Conservation (phyloP, 2,888 invertebrate genomes). For the Scaptodrosophila latifasciaeformis region DNA sequence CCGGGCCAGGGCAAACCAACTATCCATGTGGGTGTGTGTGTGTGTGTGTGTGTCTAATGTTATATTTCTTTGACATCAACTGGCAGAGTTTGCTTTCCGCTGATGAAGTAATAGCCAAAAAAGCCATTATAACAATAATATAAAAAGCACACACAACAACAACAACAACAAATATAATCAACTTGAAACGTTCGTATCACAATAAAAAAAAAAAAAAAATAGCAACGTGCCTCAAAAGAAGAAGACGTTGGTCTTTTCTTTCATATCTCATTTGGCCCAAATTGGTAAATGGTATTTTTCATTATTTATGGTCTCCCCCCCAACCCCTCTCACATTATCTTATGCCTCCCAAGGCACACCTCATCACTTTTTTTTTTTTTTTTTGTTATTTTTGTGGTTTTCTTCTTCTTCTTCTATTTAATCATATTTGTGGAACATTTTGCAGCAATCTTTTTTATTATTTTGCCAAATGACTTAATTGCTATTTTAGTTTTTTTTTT, state of each 20-base stretch:
- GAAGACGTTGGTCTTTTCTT: too few relatives aligned
- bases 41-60: too few relatives aligned
- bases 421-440: constrained; percentile 28
- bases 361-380: too few relatives aligned
- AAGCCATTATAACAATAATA: constrained; percentile 3
- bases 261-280: constrained; percentile 51
- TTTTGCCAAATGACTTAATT: constrained; percentile 38
- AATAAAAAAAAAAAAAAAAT: too few relatives aligned
- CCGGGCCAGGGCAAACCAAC: too few relatives aligned
- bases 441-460: too few relatives aligned
- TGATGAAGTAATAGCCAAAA: constrained; percentile 58
- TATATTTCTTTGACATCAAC: constrained; percentile 8
- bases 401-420: constrained; percentile 9
- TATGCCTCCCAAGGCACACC: not conserved
- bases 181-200: too few relatives aligned
- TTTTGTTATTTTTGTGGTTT: constrained; percentile 10
- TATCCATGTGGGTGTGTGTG: too few relatives aligned
- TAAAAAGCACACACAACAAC: constrained; percentile 2
- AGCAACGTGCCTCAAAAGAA: too few relatives aligned
- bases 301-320: not conserved
- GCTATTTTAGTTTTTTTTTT: constrained; percentile 32
- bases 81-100: constrained; percentile 19
- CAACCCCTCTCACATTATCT: not conserved
- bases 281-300: constrained; percentile 47
- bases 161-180: constrained; percentile 43